Conservation (phyloP, 2,888 invertebrate genomes). For the Phortica magna region DNA sequence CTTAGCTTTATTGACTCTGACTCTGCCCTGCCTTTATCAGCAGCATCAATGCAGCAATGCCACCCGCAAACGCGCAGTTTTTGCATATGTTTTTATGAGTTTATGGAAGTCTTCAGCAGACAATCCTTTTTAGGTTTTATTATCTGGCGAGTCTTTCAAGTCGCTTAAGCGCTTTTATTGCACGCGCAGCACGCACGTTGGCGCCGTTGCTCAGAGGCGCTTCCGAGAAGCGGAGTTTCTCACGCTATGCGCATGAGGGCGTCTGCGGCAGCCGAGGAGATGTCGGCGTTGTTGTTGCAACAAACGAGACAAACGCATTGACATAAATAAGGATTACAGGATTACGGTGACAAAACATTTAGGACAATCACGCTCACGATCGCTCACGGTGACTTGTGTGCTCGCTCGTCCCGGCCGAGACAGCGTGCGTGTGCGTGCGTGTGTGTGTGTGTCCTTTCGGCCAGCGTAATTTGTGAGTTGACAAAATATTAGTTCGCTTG, state of each 20-base stretch:
- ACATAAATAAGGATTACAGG: slow-evolving; percentile 62
- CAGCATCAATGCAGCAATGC: not conserved
- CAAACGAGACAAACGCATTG: slow-evolving; percentile 27
- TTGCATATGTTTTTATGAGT: not conserved
- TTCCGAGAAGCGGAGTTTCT: slow-evolving; percentile 61
- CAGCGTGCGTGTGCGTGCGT: slow-evolving; percentile 45
- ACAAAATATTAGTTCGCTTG: slow-evolving; percentile 54
- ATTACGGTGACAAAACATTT: slow-evolving; percentile 51
- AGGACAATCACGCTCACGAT: not conserved
- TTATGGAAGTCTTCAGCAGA: not conserved
- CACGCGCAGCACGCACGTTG: slow-evolving; percentile 25
- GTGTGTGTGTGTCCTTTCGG: slow-evolving; percentile 32
- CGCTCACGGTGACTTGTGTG: not conserved
- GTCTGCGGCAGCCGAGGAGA: slow-evolving; percentile 31
- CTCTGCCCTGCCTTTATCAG: not conserved
- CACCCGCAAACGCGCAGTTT: not conserved
- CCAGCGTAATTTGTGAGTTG: slow-evolving; percentile 65
- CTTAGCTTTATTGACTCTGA: slow-evolving; percentile 18
- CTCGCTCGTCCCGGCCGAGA: not conserved
- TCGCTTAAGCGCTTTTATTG: not conserved
- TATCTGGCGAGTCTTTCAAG: not conserved
- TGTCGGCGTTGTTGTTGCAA: slow-evolving; percentile 46
- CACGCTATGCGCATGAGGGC: slow-evolving; percentile 55
- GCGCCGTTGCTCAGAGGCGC: slow-evolving; percentile 23
- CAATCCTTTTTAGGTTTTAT: not conserved